Evolutionary conservation across 2,888 invertebrate species (phyloP).

Genomic region (Heliconius cydno): DNA sequence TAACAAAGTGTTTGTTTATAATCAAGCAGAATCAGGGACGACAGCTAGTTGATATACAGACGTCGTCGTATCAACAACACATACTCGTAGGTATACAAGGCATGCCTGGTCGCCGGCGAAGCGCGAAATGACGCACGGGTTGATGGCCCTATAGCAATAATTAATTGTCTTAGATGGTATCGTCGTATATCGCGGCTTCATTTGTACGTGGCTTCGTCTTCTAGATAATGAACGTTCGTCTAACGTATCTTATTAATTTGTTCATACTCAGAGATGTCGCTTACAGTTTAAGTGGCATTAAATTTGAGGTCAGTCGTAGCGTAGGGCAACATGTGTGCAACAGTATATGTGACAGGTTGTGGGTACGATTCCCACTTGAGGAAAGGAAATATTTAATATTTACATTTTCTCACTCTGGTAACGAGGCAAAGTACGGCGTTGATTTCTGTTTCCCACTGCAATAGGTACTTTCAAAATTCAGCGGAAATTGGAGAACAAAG

Average conservation of each 20-base stretch:
- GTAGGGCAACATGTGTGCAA: too few relatives aligned
- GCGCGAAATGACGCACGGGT: constrained; percentile 50
- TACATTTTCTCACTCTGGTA: too few relatives aligned
- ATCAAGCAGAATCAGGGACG: neutral
- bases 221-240: constrained; percentile 18
- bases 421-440: too few relatives aligned
- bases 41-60: neutral
- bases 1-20: neutral
- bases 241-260: neutral
- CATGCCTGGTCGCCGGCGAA: constrained; percentile 48
- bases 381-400: too few relatives aligned
- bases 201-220: constrained; percentile 19
- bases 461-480: too few relatives aligned
- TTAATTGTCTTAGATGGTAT: constrained; percentile 48
- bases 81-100: constrained; percentile 28
- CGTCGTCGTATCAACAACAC: neutral
- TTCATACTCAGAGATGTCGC: neutral
- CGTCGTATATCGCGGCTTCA: constrained; percentile 32
- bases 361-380: too few relatives aligned
- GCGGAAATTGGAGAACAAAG: too few relatives aligned
- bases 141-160: constrained; percentile 50
- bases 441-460: too few relatives aligned
- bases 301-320: neutral
- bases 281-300: neutral
- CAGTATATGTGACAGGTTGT: too few relatives aligned